These are phyloP conservation scores for Phyllostomus discolor DNA, from an alignment of 2,113 vertebrate species.

Conservation along the genomic window DNA sequence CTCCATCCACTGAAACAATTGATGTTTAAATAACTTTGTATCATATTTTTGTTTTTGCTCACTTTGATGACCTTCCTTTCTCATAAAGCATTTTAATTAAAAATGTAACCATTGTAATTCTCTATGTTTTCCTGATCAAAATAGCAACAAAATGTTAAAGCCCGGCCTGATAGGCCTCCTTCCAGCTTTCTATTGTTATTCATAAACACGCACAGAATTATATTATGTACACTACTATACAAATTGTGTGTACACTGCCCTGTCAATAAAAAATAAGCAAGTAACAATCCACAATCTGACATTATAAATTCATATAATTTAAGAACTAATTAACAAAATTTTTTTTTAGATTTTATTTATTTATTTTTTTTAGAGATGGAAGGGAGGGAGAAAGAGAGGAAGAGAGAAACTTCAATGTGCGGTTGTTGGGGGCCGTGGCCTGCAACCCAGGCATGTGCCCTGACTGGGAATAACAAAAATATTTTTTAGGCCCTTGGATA, in stretches of 20 bases:
- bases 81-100: background rate
- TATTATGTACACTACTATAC: background rate
- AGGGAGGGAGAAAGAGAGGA: too few relatives aligned
- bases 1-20: too few relatives aligned
- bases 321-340: background rate
- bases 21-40: background rate
- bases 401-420: too few relatives aligned
- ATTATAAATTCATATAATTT: background rate
- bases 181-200: background rate
- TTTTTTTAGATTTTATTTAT: too few relatives aligned
- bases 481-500: background rate
- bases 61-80: background rate
- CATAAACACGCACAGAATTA: background rate
- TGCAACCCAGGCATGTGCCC: too few relatives aligned
- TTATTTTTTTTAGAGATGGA: too few relatives aligned
- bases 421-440: too few relatives aligned
- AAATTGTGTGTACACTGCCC: background rate
- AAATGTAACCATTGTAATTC: background rate
- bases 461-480: background rate
- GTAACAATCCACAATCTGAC: background rate
- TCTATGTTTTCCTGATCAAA: background rate
- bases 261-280: background rate
- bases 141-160: background rate
- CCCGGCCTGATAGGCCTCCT: background rate
- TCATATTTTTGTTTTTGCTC: background rate